Percentiles rank a stretch among this genome's conserved stretches.
phyloP scores from a whole-genome alignment of 2,797 vertebrate species.

The Rhinogobio ventralis region DNA sequence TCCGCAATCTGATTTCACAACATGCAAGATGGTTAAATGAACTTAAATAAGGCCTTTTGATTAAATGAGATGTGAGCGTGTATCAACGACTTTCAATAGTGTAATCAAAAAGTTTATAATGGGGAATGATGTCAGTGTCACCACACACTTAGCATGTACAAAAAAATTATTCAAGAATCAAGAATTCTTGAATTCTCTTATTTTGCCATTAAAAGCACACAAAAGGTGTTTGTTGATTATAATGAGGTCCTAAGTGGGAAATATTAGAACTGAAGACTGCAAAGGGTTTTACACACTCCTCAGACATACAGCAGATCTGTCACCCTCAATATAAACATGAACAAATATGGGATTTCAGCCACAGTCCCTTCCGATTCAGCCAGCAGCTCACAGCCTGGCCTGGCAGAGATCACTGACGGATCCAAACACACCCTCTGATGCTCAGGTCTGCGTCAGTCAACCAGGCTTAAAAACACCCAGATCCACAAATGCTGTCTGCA shows the following conservation, averaged over 20 bases:
- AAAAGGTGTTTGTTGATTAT: neutral
- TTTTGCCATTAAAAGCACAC: neutral
- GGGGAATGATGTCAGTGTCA: neutral
- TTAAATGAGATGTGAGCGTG: neutral
- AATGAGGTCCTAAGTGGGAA: neutral
- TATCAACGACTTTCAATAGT: neutral
- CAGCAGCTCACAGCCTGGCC: neutral
- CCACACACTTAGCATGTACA: neutral
- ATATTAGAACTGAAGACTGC: constrained; percentile 22
- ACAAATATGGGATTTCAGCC: constrained; percentile 75
- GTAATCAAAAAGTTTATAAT: neutral
- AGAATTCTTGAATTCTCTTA: neutral
- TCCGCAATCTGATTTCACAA: neutral
- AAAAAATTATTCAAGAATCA: too few relatives aligned
- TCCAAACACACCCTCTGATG: constrained; percentile 2
- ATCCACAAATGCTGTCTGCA: neutral
- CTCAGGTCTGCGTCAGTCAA: neutral
- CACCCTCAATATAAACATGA: constrained; percentile 75
- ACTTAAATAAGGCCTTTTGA: neutral
- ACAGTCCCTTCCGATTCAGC: constrained; percentile 38
- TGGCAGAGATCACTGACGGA: neutral
- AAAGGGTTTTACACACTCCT: constrained; percentile 46
- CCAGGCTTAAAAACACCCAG: neutral
- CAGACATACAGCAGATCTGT: constrained; percentile 69
- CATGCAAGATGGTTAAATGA: neutral